phyloP scores from a whole-genome alignment of 2,113 vertebrate genomes.

The Myiopsitta monachus region DNA sequence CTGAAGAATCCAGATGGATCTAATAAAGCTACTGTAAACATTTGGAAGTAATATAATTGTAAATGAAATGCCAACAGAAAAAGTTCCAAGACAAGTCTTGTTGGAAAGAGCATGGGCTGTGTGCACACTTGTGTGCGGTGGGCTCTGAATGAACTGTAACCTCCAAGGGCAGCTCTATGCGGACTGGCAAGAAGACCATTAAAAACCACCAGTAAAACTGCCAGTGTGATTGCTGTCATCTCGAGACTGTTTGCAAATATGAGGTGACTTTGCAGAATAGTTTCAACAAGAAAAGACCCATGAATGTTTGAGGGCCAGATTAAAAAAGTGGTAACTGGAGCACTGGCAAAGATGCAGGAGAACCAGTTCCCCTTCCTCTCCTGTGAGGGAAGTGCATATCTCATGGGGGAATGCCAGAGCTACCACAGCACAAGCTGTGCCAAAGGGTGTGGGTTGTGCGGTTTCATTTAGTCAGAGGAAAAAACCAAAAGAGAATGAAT shows the following conservation, averaged over 20 bases:
- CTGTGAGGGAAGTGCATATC: not conserved
- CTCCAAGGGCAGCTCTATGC: not conserved
- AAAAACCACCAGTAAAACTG: not conserved
- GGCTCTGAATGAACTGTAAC: not conserved
- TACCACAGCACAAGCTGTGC: not conserved
- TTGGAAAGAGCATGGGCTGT: not conserved
- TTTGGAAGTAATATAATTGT: slow-evolving; percentile 15
- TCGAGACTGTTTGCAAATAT: not conserved
- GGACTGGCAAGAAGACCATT: not conserved
- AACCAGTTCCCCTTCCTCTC: not conserved
- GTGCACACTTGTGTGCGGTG: not conserved
- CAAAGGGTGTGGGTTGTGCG: not conserved
- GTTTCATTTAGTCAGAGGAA: not conserved
- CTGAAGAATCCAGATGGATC: slow-evolving; percentile 35
- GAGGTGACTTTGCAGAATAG: not conserved
- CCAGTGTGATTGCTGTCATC: not conserved
- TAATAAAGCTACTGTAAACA: slow-evolving; percentile 33
- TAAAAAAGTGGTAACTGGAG: not conserved
- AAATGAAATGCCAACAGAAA: not conserved
- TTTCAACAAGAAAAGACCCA: not conserved
- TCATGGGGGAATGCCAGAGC: not conserved
- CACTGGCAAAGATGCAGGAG: not conserved
- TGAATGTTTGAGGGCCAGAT: not conserved
- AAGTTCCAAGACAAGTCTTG: not conserved
- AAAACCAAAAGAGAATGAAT: not conserved